phyloP scores from a whole-genome alignment of 30 jellyfish, hydroid and myxozoan species.

The Aurelia aurita region DNA sequence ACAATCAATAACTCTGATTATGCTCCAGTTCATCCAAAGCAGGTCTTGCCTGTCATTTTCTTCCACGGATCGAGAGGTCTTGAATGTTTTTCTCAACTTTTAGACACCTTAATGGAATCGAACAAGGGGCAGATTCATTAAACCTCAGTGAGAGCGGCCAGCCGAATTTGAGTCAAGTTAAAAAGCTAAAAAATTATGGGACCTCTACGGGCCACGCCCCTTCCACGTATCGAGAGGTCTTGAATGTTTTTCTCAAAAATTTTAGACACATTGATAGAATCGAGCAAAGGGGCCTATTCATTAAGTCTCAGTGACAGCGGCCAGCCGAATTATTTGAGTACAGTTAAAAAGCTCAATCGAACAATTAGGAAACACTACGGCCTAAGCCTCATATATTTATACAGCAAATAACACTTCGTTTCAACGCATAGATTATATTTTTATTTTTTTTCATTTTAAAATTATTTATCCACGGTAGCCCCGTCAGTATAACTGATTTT shows the following conservation, averaged over 20 bases:
- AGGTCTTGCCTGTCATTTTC: conserved; percentile 59
- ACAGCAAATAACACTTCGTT: too few species aligned
- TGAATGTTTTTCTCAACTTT: conserved; percentile 23
- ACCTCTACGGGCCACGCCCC: neutral
- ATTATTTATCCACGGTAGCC: too few species aligned
- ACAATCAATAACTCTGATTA: conserved; percentile 44
- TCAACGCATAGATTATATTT: too few species aligned
- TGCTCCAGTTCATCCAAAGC: conserved; percentile 35
- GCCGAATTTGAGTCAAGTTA: too few species aligned
- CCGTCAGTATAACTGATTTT: too few species aligned
- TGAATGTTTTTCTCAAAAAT: conserved; percentile 14
- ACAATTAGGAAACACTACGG: too few species aligned
- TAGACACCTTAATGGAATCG: conserved; percentile 42
- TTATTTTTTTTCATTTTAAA: too few species aligned
- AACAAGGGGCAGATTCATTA: neutral
- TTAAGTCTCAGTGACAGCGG: neutral
- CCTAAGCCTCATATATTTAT: neutral
- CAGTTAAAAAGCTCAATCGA: too few species aligned
- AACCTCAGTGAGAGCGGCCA: too few species aligned
- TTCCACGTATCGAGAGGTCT: conserved; percentile 35
- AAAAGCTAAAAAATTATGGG: too few species aligned
- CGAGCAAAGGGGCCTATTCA: neutral
- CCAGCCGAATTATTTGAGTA: too few species aligned
- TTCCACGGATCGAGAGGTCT: conserved; percentile 46
- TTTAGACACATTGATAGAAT: conserved; percentile 39